Percentiles rank a stretch among this genome's conserved stretches.
phyloP scores from a whole-genome alignment of 2,888 invertebrate species.

The Meteorus cinctellus region DNA sequence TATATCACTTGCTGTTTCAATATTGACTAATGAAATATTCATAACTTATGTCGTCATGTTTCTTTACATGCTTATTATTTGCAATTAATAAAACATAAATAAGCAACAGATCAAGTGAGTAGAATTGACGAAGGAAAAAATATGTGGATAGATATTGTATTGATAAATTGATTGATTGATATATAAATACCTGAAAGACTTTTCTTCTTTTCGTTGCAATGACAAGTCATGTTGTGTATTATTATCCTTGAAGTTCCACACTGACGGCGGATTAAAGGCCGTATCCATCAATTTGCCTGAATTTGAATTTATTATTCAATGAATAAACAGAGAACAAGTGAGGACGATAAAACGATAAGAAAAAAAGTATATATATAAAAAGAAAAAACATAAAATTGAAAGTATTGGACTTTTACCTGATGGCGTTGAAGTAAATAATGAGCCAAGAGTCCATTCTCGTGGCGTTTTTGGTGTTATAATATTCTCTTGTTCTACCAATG shows the following conservation, averaged over 20 bases:
- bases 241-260: conserved; percentile 65
- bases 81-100: background rate
- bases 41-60: background rate
- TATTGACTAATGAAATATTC: background rate
- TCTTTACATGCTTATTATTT: background rate
- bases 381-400: background rate
- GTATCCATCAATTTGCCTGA: conserved; percentile 57
- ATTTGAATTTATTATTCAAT: conserved; percentile 9
- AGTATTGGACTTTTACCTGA: conserved; percentile 42
- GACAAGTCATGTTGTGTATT: conserved; percentile 56
- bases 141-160: conserved; percentile 47
- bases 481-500: conserved; percentile 48
- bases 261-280: conserved; percentile 61
- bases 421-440: conserved; percentile 46
- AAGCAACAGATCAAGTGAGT: background rate
- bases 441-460: conserved; percentile 42
- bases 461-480: conserved; percentile 37
- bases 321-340: conserved; percentile 8
- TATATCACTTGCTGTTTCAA: background rate
- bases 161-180: background rate
- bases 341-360: conserved; percentile 12
- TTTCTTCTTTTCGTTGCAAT: conserved; percentile 40
- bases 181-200: conserved; percentile 21
- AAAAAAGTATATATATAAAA: background rate
- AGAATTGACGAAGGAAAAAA: background rate